Percentiles rank a stretch among this genome's conserved stretches.
Evolutionary conservation across 2,888 invertebrate species (phyloP).

Genomic region (Drosophila falleni): DNA sequence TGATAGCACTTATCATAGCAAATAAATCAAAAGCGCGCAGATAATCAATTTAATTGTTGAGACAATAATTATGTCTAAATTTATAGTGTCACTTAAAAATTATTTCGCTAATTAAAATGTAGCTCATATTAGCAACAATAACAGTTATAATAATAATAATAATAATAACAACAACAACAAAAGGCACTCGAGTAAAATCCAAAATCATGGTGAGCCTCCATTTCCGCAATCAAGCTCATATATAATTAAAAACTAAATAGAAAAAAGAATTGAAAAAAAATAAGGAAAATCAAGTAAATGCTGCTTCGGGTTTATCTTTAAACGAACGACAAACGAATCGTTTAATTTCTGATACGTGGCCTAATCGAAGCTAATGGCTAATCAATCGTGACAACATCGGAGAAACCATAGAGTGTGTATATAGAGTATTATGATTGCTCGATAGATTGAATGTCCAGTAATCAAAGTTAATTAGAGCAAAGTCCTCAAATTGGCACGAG

Average conservation of each 20-base stretch:
- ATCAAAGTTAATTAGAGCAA: slow-evolving; percentile 56
- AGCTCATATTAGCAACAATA: slow-evolving; percentile 42
- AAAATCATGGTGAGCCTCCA: slow-evolving; percentile 71
- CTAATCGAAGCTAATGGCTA: slow-evolving; percentile 61
- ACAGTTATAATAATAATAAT: slow-evolving; percentile 23
- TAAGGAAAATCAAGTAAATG: background rate
- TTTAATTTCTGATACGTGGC: slow-evolving; percentile 48
- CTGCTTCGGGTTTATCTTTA: slow-evolving; percentile 32
- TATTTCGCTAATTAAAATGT: slow-evolving; percentile 78
- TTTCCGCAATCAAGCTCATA: slow-evolving; percentile 54
- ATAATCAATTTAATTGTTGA: slow-evolving; percentile 77
- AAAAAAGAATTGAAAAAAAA: slow-evolving; percentile 10
- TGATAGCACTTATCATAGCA: slow-evolving; percentile 60
- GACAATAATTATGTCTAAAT: slow-evolving; percentile 80
- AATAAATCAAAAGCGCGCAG: slow-evolving; percentile 70
- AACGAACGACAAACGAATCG: background rate
- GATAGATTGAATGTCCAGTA: slow-evolving; percentile 42
- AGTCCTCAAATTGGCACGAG: slow-evolving; percentile 36
- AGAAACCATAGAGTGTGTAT: slow-evolving; percentile 10
- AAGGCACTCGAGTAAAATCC: slow-evolving; percentile 42
- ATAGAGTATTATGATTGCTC: slow-evolving; percentile 25
- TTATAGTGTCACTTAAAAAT: slow-evolving; percentile 79
- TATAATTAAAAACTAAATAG: slow-evolving; percentile 19
- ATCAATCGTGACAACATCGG: slow-evolving; percentile 47
- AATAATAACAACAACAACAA: slow-evolving; percentile 17